Evolutionary conservation across 92 coral and sea anemone genomes (phyloP).

Genomic region (Zoanthus solanderi): DNA sequence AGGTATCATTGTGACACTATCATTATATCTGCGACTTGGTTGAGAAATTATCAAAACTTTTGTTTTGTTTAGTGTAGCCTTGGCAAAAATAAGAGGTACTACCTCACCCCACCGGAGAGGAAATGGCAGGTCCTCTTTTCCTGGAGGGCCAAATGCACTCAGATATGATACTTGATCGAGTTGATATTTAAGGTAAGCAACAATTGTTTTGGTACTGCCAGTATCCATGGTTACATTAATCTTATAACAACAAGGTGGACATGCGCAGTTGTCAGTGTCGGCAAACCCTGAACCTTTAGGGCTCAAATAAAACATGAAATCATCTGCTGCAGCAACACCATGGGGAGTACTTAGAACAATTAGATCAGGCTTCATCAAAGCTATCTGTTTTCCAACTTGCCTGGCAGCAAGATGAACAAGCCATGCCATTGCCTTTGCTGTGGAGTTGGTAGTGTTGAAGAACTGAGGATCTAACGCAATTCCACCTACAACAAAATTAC

Average conservation of each 20-base stretch:
- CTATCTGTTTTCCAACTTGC: constrained; percentile 69
- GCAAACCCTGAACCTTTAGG: constrained; percentile 72
- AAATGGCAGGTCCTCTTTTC: constrained; percentile 70
- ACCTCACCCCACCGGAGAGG: constrained; percentile 87
- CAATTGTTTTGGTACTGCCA: constrained; percentile 46
- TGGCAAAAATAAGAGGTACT: constrained; percentile 70
- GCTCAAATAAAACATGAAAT: constrained; percentile 73
- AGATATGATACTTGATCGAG: constrained; percentile 65
- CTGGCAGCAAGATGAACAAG: constrained; percentile 67
- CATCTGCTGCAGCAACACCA: constrained; percentile 75
- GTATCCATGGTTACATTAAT: constrained; percentile 75
- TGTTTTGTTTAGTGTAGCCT: constrained; percentile 39
- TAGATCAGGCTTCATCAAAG: constrained; percentile 70
- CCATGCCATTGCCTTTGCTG: constrained; percentile 82
- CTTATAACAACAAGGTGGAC: constrained; percentile 81
- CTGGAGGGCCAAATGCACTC: constrained; percentile 83
- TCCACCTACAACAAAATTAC: constrained; percentile 49
- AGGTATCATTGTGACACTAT: constrained; percentile 75
- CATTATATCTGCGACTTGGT: constrained; percentile 83
- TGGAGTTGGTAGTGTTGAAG: constrained; percentile 78
- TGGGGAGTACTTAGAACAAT: constrained; percentile 80
- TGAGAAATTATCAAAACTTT: constrained; percentile 74
- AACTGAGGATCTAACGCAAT: constrained; percentile 75
- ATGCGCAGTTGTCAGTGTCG: constrained; percentile 78
- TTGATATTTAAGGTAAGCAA: constrained; percentile 59